Evolutionary conservation across 2,797 vertebrate species (phyloP), one percentile per base, ranked within the genome.

Genomic region (Rhadinocentrus ornatus): DNA sequence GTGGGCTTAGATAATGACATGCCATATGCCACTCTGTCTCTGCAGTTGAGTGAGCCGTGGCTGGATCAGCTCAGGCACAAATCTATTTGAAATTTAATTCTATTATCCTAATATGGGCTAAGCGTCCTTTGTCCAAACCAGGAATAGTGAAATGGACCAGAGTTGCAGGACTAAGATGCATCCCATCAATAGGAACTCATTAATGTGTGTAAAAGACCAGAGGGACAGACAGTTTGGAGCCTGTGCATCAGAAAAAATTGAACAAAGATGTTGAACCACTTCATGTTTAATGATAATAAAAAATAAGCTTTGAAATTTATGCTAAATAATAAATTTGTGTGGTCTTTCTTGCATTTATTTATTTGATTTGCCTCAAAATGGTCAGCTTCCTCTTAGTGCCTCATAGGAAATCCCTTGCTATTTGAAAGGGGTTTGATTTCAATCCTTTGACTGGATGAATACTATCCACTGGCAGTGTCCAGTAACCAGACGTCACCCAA

Each of bases 11-110:
- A 88, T 88, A 91, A 95, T 77, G 73, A 87, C 91, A 78, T 12
- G 9, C 93, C 81, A 74, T 91, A 91, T 93, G 94, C 91, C 92
- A 86, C 92, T 86, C 86, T 82, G 84, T 89, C 82, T 89, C 85
- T 86, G 85, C 88, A 77, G 69, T 91, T 75, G 74, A 69, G 64
- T 88, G 90, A 91, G 83, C 80, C 13, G 1, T 80, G 79, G 71
- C 75, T 6, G 46, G 85, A 91, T 93, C 67, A 67, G 76, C 72
- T 90, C 71, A 86, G 62, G 53, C 90, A 78, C 62, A 88, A 83
- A 89, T 88, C 90, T 88, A 71, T 93, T 93, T 89, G 89, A 92
- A 93, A 86, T 93, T 86, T 93, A 91, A 93, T 84, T 77, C 92
- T 85, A 93, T 95, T 92, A 93, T 92, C 91, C 92, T 80, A 84